Percentiles rank a stretch among this genome's conserved stretches.
Evolutionary conservation across 1,140 invertebrate genomes (phyloP).

Genomic region (Manduca sexta): DNA sequence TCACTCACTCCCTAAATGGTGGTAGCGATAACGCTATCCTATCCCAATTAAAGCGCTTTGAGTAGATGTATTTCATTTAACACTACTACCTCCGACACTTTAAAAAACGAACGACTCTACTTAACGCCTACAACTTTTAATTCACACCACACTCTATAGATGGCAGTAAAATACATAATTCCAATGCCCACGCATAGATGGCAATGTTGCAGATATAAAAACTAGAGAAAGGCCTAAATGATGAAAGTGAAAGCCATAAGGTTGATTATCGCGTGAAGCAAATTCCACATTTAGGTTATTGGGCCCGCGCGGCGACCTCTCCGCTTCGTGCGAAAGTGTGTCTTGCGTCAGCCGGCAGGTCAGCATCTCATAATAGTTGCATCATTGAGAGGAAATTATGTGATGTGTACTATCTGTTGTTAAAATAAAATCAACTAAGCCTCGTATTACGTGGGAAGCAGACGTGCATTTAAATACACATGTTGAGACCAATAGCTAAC

Average conservation of each 20-base stretch:
- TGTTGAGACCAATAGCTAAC: too few relatives aligned
- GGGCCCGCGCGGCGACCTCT: constrained; percentile 41
- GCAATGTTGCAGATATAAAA: constrained; percentile 11
- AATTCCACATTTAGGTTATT: constrained; percentile 47
- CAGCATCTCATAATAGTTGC: constrained; percentile 48
- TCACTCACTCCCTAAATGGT: too few relatives aligned
- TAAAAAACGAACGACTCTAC: neutral
- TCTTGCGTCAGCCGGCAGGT: constrained; percentile 51
- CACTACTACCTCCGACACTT: too few relatives aligned
- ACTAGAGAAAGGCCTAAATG: constrained; percentile 1
- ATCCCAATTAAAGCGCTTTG: too few relatives aligned
- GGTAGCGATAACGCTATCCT: too few relatives aligned
- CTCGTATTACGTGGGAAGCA: too few relatives aligned
- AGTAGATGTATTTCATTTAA: too few relatives aligned
- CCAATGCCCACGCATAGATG: constrained; percentile 14
- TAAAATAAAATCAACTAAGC: too few relatives aligned
- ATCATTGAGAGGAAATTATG: constrained; percentile 37
- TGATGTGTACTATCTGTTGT: constrained; percentile 4
- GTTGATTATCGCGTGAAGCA: constrained; percentile 30
- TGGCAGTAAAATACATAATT: constrained; percentile 20
- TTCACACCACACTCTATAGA: constrained; percentile 17
- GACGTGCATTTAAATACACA: too few relatives aligned
- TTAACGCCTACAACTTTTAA: neutral
- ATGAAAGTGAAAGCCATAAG: constrained; percentile 18
- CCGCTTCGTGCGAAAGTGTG: constrained; percentile 47